Percentiles rank a stretch among this genome's conserved stretches.
Evolutionary conservation across 2,797 vertebrate species (phyloP).

Genomic region (Loriculus beryllinus): DNA sequence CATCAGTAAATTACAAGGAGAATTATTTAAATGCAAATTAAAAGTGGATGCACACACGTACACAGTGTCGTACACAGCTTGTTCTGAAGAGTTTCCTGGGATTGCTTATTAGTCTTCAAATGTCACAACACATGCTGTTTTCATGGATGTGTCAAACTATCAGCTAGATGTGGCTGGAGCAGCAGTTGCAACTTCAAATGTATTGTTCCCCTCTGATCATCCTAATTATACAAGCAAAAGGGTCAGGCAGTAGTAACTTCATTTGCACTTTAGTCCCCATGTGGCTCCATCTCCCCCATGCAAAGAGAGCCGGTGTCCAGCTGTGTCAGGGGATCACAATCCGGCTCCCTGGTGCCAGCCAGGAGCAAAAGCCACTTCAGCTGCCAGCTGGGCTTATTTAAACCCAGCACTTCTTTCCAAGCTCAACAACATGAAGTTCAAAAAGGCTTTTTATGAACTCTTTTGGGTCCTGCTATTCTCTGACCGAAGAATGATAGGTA

Average conservation of each 20-base stretch:
- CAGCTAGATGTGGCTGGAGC: neutral
- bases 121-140: neutral
- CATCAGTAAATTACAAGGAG: neutral
- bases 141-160: neutral
- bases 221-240: neutral
- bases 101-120: neutral
- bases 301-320: neutral
- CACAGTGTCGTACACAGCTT: neutral
- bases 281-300: neutral
- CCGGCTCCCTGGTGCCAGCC: neutral
- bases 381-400: neutral
- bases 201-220: neutral
- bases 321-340: neutral
- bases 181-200: neutral
- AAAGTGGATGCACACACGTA: neutral
- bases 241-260: neutral
- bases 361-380: neutral
- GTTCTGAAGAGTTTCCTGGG: neutral
- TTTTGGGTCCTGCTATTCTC: neutral
- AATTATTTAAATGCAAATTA: constrained; percentile 29
- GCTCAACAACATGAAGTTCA: neutral
- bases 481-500: neutral
- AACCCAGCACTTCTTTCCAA: neutral
- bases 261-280: neutral
- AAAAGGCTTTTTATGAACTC: neutral